Evolutionary conservation across 1,140 invertebrate species (phyloP).

Genomic region (Drosophila punjabiensis): DNA sequence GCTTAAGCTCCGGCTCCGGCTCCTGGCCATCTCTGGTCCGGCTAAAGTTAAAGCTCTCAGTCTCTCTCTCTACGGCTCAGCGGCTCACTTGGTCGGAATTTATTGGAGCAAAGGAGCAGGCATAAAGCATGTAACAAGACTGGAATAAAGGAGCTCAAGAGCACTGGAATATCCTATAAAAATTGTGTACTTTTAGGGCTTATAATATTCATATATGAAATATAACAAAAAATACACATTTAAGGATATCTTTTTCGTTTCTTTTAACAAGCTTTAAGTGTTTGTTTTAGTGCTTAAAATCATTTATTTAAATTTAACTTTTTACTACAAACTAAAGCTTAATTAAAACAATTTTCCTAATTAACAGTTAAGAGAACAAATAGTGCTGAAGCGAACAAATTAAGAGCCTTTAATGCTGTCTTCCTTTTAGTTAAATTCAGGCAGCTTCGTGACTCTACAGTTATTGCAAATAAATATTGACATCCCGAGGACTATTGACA

Average conservation of each 20-base stretch:
- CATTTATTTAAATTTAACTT: background rate
- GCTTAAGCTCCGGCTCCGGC: background rate
- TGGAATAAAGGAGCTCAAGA: too few relatives aligned
- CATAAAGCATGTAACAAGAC: constrained; percentile 31
- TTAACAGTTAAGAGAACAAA: background rate
- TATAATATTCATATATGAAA: background rate
- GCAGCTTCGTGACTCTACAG: background rate
- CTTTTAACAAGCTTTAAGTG: background rate
- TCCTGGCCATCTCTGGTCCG: background rate
- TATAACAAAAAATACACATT: background rate
- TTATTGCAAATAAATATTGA: constrained; percentile 16
- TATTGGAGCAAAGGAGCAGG: constrained; percentile 46
- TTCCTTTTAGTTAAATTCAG: background rate
- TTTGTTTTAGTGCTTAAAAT: background rate
- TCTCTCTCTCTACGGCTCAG: constrained; percentile 1
- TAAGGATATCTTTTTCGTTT: background rate
- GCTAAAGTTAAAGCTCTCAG: constrained; percentile 46
- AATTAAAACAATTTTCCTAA: background rate
- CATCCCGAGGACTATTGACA: constrained; percentile 3
- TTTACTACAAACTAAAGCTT: background rate
- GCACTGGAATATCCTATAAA: constrained; percentile 1
- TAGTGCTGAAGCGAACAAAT: background rate
- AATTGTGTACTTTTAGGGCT: background rate
- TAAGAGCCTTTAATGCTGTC: background rate
- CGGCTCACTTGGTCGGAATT: constrained; percentile 42